Evolutionary conservation across 2,113 vertebrate genomes (phyloP), one percentile per base, ranked within the genome.

Genomic region (Martes martes): DNA sequence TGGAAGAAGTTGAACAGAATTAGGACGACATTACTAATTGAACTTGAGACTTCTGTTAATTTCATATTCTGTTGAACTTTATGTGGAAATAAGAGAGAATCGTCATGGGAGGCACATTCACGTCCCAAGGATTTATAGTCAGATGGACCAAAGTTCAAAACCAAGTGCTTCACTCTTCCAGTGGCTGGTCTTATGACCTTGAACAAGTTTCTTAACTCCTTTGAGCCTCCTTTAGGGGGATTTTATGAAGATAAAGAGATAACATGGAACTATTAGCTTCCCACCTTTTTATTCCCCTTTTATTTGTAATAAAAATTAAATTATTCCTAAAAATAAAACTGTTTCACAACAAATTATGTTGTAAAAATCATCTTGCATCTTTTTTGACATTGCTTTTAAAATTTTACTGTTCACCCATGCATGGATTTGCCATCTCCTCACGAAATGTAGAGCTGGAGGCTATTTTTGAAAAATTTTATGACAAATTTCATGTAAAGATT

Each of bases 221-320:
- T 33, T 45, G n/a, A 85, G 39, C 21, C 59, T 93, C 71, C 59
- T 92, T 82, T 23, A 50, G 52, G 47, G 33, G n/a, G 13, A 84
- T 39, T 96, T 89, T 55, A 87, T 87, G 11, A 80, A 94, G 79
- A 83, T 85, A 79, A 92, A 98, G 59, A 76, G 47, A 78, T 45
- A 80, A 73, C 31, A 42, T 2, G 3, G 7, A n/a, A 69, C 78
- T 59, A 23, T 26, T 42, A 91, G 18, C 15, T 76, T n/a, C 23
- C 45, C 71, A 82, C 2, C 23, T 71, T 91, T 91, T 96, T 82
- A 82, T 52, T 33, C 24, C 15, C 31, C 31, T 24, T 79, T 84
- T 93, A 63, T 63, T 90, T 91, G 18, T 61, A 85, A 65, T 86
- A 82, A 96, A 74, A 81, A 80, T 74, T 91, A 83, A 96, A 42